Conservation (phyloP, 2,113 vertebrate genomes). For the Pipa parva region DNA sequence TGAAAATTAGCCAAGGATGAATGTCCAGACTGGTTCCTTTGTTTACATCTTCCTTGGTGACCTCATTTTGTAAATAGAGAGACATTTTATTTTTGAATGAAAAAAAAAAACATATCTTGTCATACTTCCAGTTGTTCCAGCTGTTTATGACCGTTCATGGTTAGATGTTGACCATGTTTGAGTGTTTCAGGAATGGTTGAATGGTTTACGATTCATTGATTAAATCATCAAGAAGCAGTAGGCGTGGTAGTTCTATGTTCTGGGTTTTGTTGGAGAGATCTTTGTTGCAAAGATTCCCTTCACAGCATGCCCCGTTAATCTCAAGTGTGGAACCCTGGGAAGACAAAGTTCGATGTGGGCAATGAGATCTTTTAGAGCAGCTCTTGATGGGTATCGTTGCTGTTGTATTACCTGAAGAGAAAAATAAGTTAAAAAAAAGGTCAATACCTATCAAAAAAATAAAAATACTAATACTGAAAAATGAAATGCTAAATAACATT, state of each 20-base stretch:
- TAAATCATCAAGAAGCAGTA: background rate
- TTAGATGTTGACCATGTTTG: background rate
- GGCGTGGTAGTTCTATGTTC: background rate
- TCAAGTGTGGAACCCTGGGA: background rate
- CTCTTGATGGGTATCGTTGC: constrained; percentile 20
- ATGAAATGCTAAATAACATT: too few relatives aligned
- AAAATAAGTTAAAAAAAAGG: background rate
- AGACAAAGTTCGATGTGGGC: background rate
- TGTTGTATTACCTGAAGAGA: background rate
- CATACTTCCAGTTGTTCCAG: background rate
- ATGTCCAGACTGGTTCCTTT: background rate
- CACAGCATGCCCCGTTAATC: constrained; percentile 29
- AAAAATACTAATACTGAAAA: too few relatives aligned
- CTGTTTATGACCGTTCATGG: background rate
- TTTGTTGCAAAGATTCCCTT: constrained; percentile 11
- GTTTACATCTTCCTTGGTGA: background rate
- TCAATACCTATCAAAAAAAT: too few relatives aligned
- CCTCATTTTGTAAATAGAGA: background rate
- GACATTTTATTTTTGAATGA: too few relatives aligned
- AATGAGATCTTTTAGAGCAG: background rate
- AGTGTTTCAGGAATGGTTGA: background rate
- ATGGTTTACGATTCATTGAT: background rate
- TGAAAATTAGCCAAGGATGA: background rate
- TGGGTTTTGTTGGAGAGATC: constrained; percentile 27
- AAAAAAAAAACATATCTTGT: too few relatives aligned